Percentiles rank a stretch among this genome's conserved stretches.
Evolutionary conservation across 2,888 invertebrate genomes (phyloP).

Genomic region (Diaphora mendica): DNA sequence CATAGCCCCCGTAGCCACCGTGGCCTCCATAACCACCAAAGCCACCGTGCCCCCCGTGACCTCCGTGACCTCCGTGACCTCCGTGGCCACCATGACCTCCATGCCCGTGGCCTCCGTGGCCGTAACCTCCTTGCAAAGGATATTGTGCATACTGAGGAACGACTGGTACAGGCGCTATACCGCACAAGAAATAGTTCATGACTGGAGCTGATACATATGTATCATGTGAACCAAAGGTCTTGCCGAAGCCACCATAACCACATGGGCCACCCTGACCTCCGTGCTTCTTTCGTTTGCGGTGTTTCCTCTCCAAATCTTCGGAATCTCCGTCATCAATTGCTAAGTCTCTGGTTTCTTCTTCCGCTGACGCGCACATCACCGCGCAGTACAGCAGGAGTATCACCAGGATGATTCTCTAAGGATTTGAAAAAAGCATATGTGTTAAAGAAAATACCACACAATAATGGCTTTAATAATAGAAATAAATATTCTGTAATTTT

Average conservation of each 20-base stretch:
- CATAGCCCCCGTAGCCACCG: slow-evolving; percentile 39
- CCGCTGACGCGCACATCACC: slow-evolving; percentile 51
- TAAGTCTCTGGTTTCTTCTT: slow-evolving; percentile 64
- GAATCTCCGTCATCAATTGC: slow-evolving; percentile 53
- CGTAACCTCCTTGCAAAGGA: slow-evolving; percentile 45
- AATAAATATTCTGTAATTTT: not conserved
- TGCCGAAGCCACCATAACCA: slow-evolving; percentile 65
- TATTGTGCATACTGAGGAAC: slow-evolving; percentile 40
- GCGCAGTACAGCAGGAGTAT: slow-evolving; percentile 60
- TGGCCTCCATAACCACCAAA: slow-evolving; percentile 48
- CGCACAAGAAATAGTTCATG: slow-evolving; percentile 78
- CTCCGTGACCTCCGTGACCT: slow-evolving; percentile 43
- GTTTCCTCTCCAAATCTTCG: slow-evolving; percentile 69
- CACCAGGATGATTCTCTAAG: slow-evolving; percentile 62
- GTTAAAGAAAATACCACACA: too few species aligned
- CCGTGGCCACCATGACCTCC: slow-evolving; percentile 47
- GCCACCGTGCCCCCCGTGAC: slow-evolving; percentile 50
- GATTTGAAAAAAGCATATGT: slow-evolving; percentile 18
- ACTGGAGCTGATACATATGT: slow-evolving; percentile 78
- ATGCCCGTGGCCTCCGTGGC: slow-evolving; percentile 51
- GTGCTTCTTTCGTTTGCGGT: slow-evolving; percentile 71
- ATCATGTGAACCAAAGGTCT: slow-evolving; percentile 67
- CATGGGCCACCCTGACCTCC: slow-evolving; percentile 64
- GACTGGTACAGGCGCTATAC: slow-evolving; percentile 49
- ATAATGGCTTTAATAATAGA: not conserved